phyloP scores from a whole-genome alignment of 2,888 invertebrate species.

The Punctoribates punctum region DNA sequence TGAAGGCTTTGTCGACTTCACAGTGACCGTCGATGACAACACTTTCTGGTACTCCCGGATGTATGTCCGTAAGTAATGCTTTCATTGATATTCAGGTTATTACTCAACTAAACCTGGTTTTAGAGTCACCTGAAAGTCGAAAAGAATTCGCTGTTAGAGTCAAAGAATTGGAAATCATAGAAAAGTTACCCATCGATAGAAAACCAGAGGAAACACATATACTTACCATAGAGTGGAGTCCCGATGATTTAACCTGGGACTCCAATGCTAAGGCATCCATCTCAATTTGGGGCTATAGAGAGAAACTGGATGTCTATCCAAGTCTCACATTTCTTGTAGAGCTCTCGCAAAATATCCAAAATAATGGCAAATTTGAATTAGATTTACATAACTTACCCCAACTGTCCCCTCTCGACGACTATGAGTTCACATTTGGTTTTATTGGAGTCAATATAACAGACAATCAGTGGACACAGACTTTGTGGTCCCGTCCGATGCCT shows the following conservation, averaged over 20 bases:
- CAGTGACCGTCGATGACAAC: constrained; percentile 75
- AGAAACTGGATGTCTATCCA: constrained; percentile 57
- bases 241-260: constrained; percentile 71
- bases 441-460: constrained; percentile 80
- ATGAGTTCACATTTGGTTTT: constrained; percentile 70
- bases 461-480: constrained; percentile 60
- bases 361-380: constrained; percentile 31
- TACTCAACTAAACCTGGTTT: constrained; percentile 38
- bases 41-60: constrained; percentile 84
- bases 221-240: constrained; percentile 76
- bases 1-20: constrained; percentile 68
- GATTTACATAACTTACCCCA: neutral
- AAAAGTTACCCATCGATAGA: no score
- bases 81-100: neutral
- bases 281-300: constrained; percentile 76
- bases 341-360: constrained; percentile 49
- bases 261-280: constrained; percentile 63
- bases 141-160: constrained; percentile 59
- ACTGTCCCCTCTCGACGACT: constrained; percentile 61
- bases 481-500: constrained; percentile 90
- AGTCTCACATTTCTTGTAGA: constrained; percentile 70
- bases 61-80: constrained; percentile 71
- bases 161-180: no score
- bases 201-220: constrained; percentile 63
- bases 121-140: constrained; percentile 79